These are phyloP conservation scores for Rhagonycha fulva DNA, from an alignment of 2,888 invertebrate genomes.

Conservation along the genomic window DNA sequence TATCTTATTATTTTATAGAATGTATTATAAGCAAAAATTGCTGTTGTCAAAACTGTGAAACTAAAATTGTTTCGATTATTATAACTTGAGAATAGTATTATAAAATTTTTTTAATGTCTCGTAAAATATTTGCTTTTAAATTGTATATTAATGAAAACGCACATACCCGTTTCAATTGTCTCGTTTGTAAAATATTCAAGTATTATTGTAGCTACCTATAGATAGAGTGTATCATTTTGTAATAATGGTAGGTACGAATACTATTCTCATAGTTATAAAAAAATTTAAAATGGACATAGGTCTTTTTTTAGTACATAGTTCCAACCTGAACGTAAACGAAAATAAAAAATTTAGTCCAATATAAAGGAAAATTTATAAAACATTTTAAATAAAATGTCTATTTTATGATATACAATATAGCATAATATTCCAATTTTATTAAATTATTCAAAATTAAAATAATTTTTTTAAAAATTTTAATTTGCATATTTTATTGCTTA, in stretches of 20 bases:
- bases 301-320: background rate
- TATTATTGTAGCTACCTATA: background rate
- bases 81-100: background rate
- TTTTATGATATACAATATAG: background rate
- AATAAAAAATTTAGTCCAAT: background rate
- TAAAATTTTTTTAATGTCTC: background rate
- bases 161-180: background rate
- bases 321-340: background rate
- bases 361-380: background rate
- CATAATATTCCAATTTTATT: background rate
- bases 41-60: constrained; percentile 3
- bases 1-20: background rate
- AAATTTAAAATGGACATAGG: constrained; percentile 1
- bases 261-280: background rate
- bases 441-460: background rate
- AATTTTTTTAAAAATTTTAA: background rate
- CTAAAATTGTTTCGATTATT: background rate
- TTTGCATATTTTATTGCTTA: background rate
- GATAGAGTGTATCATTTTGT: background rate
- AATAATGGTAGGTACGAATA: background rate
- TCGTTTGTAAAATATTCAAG: background rate
- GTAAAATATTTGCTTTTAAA: background rate
- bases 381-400: background rate
- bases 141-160: background rate
- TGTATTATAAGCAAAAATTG: background rate